Evolutionary conservation across 2,888 invertebrate species (phyloP), one percentile per base, ranked within the genome.

Genomic region (Thymelicus sylvestris): DNA sequence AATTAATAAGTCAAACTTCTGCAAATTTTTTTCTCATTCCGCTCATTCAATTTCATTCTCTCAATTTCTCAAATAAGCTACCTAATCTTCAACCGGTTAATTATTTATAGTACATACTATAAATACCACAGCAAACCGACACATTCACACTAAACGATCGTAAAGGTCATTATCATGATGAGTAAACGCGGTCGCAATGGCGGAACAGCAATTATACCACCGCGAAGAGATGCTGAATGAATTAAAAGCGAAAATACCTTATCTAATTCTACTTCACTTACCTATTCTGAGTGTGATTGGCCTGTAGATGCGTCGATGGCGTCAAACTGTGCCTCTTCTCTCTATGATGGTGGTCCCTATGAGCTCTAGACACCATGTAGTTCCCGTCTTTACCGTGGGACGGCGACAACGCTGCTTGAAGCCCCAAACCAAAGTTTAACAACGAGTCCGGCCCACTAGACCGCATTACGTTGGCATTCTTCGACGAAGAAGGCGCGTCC

Each of bases 311-410:
- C 48, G 90, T 76, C 0, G 89, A 85, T 0, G 93, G 91, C 5
- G 94, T 94, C 72, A 95, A 78, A 62, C 95, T 95, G 76, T 95
- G 95, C 2, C 95, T 87, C 80, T 95, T 95, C 55, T 87, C 87
- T 67, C 88, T 87, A 47, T 88, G 89, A 38, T 86, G 88, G 61
- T 86, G 84, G 0, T 88, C 89, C 70, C 88, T 82, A 66, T 88
- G 87, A 2, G 80, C 76, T 62, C 89, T 78, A 38, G 82, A 75
- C 68, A 81, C 78, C 83, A 86, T 81, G 57, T 86, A 87, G 71
- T 81, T 85, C 13, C 83, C 84, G 2, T 91, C 91, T 55, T 88
- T 89, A 1, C 79, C 84, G 77, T 92, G 93, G 0, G 91, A 87
- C 0, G 93, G 92, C 62, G 93, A 93, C 68, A 92, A 71, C 0